Conservation (phyloP, 2,113 vertebrate genomes). For the Halcyon senegalensis region DNA sequence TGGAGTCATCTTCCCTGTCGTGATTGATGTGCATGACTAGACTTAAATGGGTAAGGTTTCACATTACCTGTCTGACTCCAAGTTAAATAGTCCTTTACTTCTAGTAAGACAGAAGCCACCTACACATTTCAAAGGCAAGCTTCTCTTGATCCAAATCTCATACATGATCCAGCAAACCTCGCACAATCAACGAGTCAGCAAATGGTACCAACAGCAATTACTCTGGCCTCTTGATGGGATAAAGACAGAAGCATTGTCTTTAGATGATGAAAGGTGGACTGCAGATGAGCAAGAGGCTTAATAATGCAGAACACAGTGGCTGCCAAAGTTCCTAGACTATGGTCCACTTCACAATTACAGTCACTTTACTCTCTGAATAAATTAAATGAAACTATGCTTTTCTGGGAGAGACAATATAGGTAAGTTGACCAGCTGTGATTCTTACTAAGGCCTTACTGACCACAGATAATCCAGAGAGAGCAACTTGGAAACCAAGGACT, state of each 20-base stretch:
- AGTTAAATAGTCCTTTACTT: neutral
- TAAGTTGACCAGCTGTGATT: neutral
- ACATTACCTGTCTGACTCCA: neutral
- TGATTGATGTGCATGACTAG: neutral
- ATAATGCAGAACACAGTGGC: neutral
- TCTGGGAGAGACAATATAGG: neutral
- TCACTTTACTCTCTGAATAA: neutral
- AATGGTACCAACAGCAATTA: neutral
- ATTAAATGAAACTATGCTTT: neutral
- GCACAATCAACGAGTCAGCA: neutral
- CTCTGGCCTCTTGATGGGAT: neutral
- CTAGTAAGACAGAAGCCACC: neutral
- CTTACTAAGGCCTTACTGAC: neutral
- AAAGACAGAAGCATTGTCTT: neutral
- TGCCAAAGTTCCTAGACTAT: neutral
- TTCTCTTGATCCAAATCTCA: neutral
- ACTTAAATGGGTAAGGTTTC: neutral
- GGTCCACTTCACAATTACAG: neutral
- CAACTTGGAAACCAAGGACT: neutral
- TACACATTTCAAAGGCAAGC: neutral
- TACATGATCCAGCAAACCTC: neutral
- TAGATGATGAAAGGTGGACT: neutral
- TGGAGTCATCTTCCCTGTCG: neutral
- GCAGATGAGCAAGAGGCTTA: neutral
- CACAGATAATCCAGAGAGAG: neutral